Percentiles rank a stretch among this genome's conserved stretches.
phyloP scores from a whole-genome alignment of 1,140 invertebrate genomes.

The Catajapyx aquilonaris region DNA sequence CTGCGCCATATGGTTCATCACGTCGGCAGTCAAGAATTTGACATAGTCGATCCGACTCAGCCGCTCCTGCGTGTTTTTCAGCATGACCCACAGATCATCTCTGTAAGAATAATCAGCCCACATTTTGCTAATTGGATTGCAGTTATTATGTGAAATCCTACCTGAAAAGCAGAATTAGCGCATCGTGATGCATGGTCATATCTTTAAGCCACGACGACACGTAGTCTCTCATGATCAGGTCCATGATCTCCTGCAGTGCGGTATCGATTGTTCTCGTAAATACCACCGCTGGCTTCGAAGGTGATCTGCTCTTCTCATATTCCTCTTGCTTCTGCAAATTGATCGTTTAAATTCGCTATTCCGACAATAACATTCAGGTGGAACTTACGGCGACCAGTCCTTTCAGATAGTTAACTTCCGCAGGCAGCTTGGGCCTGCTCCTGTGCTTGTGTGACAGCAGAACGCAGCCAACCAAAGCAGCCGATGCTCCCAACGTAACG shows the following conservation, averaged over 20 bases:
- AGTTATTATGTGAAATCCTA: too few species aligned
- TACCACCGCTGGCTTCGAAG: constrained; percentile 27
- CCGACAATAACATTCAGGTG: too few species aligned
- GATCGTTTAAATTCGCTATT: too few species aligned
- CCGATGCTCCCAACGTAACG: constrained; percentile 8
- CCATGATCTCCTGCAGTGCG: constrained; percentile 58
- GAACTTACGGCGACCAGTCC: too few species aligned
- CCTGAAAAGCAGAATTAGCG: too few species aligned
- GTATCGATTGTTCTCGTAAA: constrained; percentile 61
- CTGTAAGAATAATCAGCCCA: constrained; percentile 35
- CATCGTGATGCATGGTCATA: constrained; percentile 22
- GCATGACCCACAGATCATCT: constrained; percentile 57
- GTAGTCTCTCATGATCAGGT: constrained; percentile 57
- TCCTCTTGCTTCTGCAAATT: too few species aligned
- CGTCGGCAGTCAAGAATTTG: constrained; percentile 58
- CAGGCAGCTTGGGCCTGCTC: constrained; percentile 6
- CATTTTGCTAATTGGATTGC: too few species aligned
- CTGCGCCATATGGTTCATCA: constrained; percentile 51
- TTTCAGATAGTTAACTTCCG: too few species aligned
- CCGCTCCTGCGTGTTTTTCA: constrained; percentile 50
- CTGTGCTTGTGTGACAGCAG: constrained; percentile 9
- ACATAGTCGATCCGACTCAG: constrained; percentile 52
- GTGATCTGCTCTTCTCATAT: background rate
- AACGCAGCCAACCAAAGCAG: constrained; percentile 8
- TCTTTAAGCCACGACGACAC: constrained; percentile 49